Percentiles rank a stretch among this genome's conserved stretches.
Evolutionary conservation across 2,888 invertebrate species (phyloP).

Genomic region (Neria commutata): DNA sequence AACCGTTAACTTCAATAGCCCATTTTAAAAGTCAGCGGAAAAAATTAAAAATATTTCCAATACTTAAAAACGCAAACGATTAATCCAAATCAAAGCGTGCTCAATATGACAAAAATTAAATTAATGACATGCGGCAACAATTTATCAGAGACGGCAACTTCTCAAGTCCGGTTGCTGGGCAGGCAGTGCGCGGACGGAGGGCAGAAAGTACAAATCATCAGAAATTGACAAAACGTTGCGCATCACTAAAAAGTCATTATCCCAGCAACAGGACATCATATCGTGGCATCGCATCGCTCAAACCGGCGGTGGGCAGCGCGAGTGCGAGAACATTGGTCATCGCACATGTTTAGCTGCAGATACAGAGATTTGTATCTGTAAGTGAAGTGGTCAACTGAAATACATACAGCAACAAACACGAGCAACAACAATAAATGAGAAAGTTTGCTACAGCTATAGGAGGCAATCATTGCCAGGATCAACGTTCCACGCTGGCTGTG

Average conservation of each 20-base stretch:
- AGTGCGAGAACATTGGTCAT: constrained; percentile 51
- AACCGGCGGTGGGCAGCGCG: constrained; percentile 48
- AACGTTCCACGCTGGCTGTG: constrained; percentile 18
- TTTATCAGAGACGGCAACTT: constrained; percentile 28
- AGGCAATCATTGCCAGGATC: constrained; percentile 49
- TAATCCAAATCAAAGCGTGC: constrained; percentile 45
- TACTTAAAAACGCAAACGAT: constrained; percentile 28
- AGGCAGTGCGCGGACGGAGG: constrained; percentile 18
- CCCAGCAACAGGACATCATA: constrained; percentile 50
- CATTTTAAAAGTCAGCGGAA: too few species aligned
- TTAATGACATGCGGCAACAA: constrained; percentile 41
- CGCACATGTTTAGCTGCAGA: constrained; percentile 26
- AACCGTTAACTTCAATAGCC: too few species aligned
- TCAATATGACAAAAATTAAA: constrained; percentile 48
- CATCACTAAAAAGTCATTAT: constrained; percentile 53
- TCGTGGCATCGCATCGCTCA: constrained; percentile 38
- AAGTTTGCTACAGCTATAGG: constrained; percentile 40
- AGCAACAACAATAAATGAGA: constrained; percentile 34
- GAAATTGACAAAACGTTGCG: constrained; percentile 54
- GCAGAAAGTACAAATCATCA: constrained; percentile 48
- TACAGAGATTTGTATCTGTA: constrained; percentile 44
- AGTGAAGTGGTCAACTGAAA: constrained; percentile 16
- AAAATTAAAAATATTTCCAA: too few species aligned
- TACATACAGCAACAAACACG: background rate
- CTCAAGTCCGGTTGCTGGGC: background rate